phyloP scores from a whole-genome alignment of 2,888 invertebrate species.

The Limnephilus auricula region DNA sequence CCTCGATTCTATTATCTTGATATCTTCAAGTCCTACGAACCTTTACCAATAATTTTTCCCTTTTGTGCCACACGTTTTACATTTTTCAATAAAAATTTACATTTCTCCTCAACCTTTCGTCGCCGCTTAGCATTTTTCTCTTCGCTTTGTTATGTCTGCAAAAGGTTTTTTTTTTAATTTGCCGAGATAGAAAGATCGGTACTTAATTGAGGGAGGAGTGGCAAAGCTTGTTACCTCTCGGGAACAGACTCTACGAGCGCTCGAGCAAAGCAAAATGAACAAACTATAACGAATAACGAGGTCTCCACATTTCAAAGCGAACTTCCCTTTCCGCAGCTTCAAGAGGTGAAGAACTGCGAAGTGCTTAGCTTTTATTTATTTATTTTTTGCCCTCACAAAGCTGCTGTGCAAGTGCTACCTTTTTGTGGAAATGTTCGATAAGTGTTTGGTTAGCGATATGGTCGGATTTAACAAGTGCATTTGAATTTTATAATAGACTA shows the following conservation, averaged over 20 bases:
- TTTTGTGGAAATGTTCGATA: not conserved
- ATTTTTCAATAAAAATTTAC: not conserved
- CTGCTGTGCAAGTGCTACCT: not conserved
- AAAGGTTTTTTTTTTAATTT: constrained; percentile 48
- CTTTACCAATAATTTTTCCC: not conserved
- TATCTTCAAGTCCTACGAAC: not conserved
- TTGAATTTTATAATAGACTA: not conserved
- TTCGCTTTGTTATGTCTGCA: constrained; percentile 23
- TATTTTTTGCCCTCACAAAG: not conserved
- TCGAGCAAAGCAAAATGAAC: constrained; percentile 28
- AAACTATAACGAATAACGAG: constrained; percentile 12
- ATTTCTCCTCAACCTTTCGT: not conserved
- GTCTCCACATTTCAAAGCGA: constrained; percentile 17
- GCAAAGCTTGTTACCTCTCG: constrained; percentile 30
- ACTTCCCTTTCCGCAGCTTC: not conserved
- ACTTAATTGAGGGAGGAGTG: constrained; percentile 35
- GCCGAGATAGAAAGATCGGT: constrained; percentile 16
- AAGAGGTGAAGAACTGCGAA: constrained; percentile 11
- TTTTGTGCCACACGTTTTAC: not conserved
- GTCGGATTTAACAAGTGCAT: not conserved
- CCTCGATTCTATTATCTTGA: not conserved
- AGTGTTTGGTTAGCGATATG: not conserved
- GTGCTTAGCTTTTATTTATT: constrained; percentile 2
- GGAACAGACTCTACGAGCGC: constrained; percentile 24
- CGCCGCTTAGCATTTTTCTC: not conserved